Conservation (phyloP, 2,113 vertebrate species). For the Perccottus glenii region DNA sequence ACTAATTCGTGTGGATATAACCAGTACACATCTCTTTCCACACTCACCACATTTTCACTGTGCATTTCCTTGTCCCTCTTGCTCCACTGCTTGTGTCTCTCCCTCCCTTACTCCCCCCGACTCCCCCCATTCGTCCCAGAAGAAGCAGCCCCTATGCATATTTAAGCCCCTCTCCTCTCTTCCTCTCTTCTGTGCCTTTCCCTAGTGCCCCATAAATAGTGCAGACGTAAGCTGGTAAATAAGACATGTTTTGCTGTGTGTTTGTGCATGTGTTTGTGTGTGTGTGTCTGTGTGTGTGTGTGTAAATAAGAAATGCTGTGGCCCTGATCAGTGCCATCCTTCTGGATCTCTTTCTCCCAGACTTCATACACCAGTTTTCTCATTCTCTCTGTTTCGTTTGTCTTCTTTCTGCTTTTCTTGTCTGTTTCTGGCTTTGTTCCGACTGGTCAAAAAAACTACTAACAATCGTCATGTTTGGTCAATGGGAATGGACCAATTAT, state of each 20-base stretch:
- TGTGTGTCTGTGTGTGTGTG: constrained; percentile 51
- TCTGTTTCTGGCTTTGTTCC: background rate
- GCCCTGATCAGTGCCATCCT: constrained; percentile 80
- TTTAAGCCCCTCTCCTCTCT: constrained; percentile 78
- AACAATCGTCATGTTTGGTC: background rate
- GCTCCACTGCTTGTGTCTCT: constrained; percentile 39
- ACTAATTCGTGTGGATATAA: background rate
- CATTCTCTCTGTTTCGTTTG: constrained; percentile 29
- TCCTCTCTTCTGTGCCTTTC: constrained; percentile 76
- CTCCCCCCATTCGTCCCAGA: constrained; percentile 68
- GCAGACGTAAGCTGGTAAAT: constrained; percentile 86
- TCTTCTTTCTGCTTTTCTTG: constrained; percentile 9
- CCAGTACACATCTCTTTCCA: background rate
- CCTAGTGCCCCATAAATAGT: constrained; percentile 84
- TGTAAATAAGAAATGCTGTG: constrained; percentile 84
- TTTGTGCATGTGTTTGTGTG: constrained; percentile 28
- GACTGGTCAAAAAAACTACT: background rate
- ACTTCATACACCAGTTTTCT: constrained; percentile 60
- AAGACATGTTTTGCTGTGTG: constrained; percentile 81
- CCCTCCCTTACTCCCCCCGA: constrained; percentile 50
- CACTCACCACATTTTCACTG: constrained; percentile 27
- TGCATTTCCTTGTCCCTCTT: constrained; percentile 44
- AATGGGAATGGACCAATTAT: background rate
- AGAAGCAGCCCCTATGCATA: constrained; percentile 80
- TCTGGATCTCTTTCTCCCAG: constrained; percentile 71